phyloP scores from a whole-genome alignment of 2,113 vertebrate genomes.

The Anser cygnoides region DNA sequence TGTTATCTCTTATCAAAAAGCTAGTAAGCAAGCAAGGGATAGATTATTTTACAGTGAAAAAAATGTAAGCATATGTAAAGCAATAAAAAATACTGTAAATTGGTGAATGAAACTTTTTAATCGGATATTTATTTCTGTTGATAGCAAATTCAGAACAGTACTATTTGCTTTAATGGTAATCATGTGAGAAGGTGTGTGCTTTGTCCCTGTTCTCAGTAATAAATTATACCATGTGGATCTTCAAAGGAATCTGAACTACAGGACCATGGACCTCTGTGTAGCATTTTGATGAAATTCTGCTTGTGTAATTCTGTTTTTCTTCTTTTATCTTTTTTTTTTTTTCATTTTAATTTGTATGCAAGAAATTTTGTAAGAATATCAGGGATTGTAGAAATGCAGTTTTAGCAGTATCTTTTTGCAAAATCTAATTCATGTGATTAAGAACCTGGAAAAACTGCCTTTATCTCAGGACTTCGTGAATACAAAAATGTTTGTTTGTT shows the following conservation, averaged over 20 bases:
- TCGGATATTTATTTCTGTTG: background rate
- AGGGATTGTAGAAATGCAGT: background rate
- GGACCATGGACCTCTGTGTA: background rate
- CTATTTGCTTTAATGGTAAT: background rate
- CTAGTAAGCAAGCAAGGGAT: background rate
- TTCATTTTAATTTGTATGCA: background rate
- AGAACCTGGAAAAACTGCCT: background rate
- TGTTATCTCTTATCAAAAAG: background rate
- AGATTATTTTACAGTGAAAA: background rate
- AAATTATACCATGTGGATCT: background rate
- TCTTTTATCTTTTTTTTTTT: background rate
- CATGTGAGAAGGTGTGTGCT: background rate
- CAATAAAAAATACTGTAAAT: background rate
- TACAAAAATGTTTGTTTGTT: background rate
- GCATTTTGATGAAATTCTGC: background rate
- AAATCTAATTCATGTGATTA: background rate
- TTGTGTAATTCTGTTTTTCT: background rate
- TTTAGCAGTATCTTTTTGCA: background rate
- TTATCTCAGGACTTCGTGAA: background rate
- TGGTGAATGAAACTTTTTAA: background rate
- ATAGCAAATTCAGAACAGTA: background rate
- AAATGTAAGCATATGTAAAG: background rate
- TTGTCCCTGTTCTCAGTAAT: background rate
- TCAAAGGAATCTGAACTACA: background rate
- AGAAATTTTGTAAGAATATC: background rate